Conservation (phyloP, 2,888 invertebrate genomes). For the Dasypolia templi region DNA sequence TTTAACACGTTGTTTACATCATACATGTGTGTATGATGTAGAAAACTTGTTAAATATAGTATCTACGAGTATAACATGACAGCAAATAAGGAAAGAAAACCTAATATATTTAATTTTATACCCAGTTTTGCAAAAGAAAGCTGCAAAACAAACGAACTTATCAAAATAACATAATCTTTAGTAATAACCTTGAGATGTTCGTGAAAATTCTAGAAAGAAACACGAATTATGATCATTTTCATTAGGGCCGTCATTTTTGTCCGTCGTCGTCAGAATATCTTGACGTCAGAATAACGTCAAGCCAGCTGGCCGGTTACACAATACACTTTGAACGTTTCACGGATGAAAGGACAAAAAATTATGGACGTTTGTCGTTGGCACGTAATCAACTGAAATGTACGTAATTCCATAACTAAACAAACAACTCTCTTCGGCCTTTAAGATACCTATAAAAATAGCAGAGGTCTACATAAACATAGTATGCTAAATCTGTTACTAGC, state of each 20-base stretch:
- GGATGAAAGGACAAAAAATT: not conserved
- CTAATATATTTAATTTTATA: no score
- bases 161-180: not conserved
- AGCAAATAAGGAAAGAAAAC: not conserved
- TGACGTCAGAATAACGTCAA: constrained; percentile 36
- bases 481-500: not conserved
- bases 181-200: constrained; percentile 29
- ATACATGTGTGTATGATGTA: no score
- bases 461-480: not conserved
- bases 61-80: no score
- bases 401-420: constrained; percentile 10
- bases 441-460: not conserved
- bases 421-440: not conserved
- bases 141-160: constrained; percentile 13
- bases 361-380: constrained; percentile 16
- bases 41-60: no score
- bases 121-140: not conserved
- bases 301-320: constrained; percentile 30
- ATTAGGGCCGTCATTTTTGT: constrained; percentile 1
- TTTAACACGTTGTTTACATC: not conserved
- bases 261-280: not conserved
- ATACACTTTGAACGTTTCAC: constrained; percentile 2
- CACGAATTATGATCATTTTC: not conserved
- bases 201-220: constrained; percentile 31
- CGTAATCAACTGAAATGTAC: constrained; percentile 26